These are phyloP conservation scores for Hirundichthys speculiger DNA, from an alignment of 2,113 vertebrate genomes.

Conservation along the genomic window DNA sequence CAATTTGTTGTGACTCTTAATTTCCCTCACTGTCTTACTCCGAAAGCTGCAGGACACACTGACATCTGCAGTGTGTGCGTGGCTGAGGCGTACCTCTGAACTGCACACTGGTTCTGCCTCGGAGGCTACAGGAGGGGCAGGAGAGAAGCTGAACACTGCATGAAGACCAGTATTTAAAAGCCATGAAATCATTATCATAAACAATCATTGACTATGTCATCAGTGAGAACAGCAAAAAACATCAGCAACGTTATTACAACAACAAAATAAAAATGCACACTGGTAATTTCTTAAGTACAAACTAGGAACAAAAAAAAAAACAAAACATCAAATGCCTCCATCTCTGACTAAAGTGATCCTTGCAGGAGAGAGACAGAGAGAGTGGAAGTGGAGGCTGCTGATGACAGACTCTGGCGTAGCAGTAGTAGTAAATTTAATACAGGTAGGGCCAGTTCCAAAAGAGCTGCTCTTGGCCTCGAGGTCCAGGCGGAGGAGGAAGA, in stretches of 20 bases:
- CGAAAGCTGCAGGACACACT: too few species aligned
- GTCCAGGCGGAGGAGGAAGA: conserved; percentile 24
- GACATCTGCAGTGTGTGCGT: not conserved
- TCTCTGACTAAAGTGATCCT: conserved; percentile 80
- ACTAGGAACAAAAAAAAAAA: conserved; percentile 21
- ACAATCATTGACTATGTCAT: conserved; percentile 36
- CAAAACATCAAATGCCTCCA: conserved; percentile 58
- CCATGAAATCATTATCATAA: conserved; percentile 44
- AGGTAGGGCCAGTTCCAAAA: conserved; percentile 72
- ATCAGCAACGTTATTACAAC: conserved; percentile 67
- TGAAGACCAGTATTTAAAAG: conserved; percentile 57
- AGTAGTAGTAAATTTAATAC: conserved; percentile 74
- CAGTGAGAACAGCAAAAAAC: conserved; percentile 70
- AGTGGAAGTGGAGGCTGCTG: conserved; percentile 67
- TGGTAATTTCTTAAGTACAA: conserved; percentile 66
- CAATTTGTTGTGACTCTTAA: conserved; percentile 13
- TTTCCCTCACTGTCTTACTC: too few species aligned
- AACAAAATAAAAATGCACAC: conserved; percentile 65
- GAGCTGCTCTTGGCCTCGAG: conserved; percentile 73
- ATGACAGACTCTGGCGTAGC: conserved; percentile 79
- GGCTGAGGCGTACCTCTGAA: conserved; percentile 43
- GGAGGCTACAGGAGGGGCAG: conserved; percentile 50
- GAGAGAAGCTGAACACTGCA: conserved; percentile 72
- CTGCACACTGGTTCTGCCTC: conserved; percentile 40
- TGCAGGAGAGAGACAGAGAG: conserved; percentile 69